Base-by-base conservation (phyloP, 2,797 vertebrate genomes). In the Danio choprae region DNA sequence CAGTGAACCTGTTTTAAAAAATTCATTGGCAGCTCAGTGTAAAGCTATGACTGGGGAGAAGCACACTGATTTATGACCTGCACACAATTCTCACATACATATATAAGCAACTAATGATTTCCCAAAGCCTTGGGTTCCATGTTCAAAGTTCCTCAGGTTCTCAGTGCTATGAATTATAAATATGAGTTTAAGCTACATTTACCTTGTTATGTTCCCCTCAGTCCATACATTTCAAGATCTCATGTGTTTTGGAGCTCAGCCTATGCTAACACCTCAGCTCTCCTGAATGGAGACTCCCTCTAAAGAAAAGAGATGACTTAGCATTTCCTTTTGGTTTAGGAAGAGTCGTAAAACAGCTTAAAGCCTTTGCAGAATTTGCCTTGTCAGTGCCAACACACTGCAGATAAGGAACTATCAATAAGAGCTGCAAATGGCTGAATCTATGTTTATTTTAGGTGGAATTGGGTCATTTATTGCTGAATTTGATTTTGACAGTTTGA, bases 221-320 rank as follows among this genome's bases (percentile, higher is more conserved):
- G 9, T 80, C 85, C 77, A 79, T 80, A 56, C 56, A 76, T 78
- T 50, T 77, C 8, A 76, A 53, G 65, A 64, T 65, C 29, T 80
- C 43, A 79, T 44, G 18, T 15, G 1, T 63, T 82, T 84, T 82
- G 81, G 83, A 82, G 65, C 60, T 74, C 55, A 74, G 76, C 68
- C 67, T 75, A 22, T 75, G 62, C 74, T 60, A 81, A 81, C 9
- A 53, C 81, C 40, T 74, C 72, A 18, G 68, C 68, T 74, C 38
- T 69, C 60, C 38, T 51, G 67, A 64, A 81, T 67, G 48, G 67
- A 59, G 80, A 79, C 70, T 73, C 67, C 60, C 71, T 87, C 83
- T 13, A 56, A 56, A 79, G 69, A 81, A 84, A 88, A 87, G 56
- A 40, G 85, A 89, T 90, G 88, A 91, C 80, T 86, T 85, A 74